Conservation (phyloP, 1,140 invertebrate species). For the Drosophila athabasca region DNA sequence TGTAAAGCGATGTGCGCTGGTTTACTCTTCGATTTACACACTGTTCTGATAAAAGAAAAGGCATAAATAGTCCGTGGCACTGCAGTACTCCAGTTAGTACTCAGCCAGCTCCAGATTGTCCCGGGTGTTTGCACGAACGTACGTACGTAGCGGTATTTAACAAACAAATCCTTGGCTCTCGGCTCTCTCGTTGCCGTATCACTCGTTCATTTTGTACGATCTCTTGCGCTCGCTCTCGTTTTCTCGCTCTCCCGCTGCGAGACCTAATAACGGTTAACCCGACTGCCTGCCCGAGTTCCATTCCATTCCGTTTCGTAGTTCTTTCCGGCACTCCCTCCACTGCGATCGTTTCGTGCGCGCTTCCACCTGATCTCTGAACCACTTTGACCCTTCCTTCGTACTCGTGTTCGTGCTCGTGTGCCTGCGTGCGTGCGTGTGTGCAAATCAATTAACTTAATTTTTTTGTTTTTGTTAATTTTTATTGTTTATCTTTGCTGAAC, state of each 20-base stretch:
- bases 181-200: background rate
- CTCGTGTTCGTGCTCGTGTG: constrained; percentile 2
- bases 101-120: constrained; percentile 48
- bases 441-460: constrained; percentile 53
- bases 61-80: constrained; percentile 67
- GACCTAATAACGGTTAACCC: constrained; percentile 20
- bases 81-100: constrained; percentile 40
- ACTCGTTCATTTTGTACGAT: background rate
- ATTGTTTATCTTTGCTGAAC: constrained; percentile 44
- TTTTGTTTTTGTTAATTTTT: constrained; percentile 40
- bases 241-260: constrained; percentile 2
- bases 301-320: constrained; percentile 20
- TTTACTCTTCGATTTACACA: background rate
- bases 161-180: constrained; percentile 33
- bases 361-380: too few relatives aligned
- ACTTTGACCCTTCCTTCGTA: background rate
- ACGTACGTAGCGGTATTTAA: constrained; percentile 4
- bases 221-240: constrained; percentile 1
- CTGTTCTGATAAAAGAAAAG: constrained; percentile 66
- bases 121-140: constrained; percentile 25
- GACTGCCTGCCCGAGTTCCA: background rate
- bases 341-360: constrained; percentile 4
- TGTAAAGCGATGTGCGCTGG: constrained; percentile 15
- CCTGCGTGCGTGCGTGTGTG: constrained; percentile 15
- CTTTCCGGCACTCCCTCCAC: background rate